Evolutionary conservation across 1,140 invertebrate genomes (phyloP), one percentile per base, ranked within the genome.

Genomic region (Drosophila obscura): DNA sequence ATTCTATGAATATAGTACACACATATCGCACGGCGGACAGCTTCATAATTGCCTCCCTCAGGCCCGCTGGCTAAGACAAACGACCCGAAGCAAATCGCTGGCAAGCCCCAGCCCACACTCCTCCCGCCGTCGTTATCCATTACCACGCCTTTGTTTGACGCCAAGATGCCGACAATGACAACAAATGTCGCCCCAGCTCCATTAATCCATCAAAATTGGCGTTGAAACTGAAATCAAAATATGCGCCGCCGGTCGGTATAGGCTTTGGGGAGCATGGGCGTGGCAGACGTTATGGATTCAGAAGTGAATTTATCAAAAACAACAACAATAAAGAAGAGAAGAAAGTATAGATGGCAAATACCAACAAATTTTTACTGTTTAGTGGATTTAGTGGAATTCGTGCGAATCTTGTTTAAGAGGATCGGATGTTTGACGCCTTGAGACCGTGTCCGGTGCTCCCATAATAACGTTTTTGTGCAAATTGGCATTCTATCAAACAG

Each of bases 171-270:
- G 66, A 75, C 71, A 66, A 55, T 65, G 61, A 68, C 72, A 68
- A 75, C 63, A 59, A 75, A 76, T 61, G 71, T 66, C 50, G 71
- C 72, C 35, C 60, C 41, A 59, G 49, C 45, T 52, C 56, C 57
- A 57, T 75, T 82, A 79, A 87, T 88, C 83, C 83, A 87, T 79
- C 71, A 79, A 79, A 76, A 76, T 76, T 64, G 75, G 48, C 69
- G 69, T 65, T 71, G 63, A 87, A 87, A 66, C 71, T 22, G 53
- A 87, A 75, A 72, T 87, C 44, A 52, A 71, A 55, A 82, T 61
- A 60, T 66, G 56, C 53, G 55, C 57, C 65, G 19, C n/a, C 15
- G 66, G 50, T 44, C 16, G n/a, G 50, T 24, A 31, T 49, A 57
- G 31, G 31, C 43, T 35, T 0, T 11, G 16, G 8, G 19, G 16